Evolutionary conservation across 2,113 vertebrate species (phyloP).

Genomic region (Equus przewalskii): DNA sequence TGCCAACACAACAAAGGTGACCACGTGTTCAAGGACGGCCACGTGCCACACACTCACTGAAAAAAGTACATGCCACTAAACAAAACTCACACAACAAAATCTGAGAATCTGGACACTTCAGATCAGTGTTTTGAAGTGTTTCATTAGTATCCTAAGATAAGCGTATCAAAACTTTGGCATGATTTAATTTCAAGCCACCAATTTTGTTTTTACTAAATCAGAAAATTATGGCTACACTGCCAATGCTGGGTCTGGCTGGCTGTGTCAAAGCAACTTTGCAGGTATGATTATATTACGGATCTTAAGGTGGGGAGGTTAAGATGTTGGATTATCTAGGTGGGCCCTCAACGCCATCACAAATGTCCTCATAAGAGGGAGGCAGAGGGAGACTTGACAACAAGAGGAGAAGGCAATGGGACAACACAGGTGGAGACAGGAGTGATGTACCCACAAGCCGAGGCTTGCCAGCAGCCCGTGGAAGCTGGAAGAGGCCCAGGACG

Average conservation of each 20-base stretch:
- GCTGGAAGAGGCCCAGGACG: neutral
- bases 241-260: neutral
- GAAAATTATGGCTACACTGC: neutral
- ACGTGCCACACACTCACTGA: neutral
- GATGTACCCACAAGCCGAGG: neutral
- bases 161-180: neutral
- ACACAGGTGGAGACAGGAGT: neutral
- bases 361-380: neutral
- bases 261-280: neutral
- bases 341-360: neutral
- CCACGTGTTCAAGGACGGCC: neutral
- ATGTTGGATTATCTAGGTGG: neutral
- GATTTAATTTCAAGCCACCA: neutral
- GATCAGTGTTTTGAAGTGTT: neutral
- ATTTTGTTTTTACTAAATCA: neutral
- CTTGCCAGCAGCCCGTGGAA: accelerated
- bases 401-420: neutral
- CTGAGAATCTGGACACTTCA: neutral
- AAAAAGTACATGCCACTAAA: neutral
- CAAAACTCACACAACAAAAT: neutral
- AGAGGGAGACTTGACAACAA: neutral
- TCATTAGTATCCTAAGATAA: neutral
- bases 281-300: neutral
- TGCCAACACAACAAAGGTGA: neutral
- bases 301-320: neutral